These are phyloP conservation scores for Drosophila kanapiae DNA, from an alignment of 1,140 invertebrate genomes.

Conservation along the genomic window DNA sequence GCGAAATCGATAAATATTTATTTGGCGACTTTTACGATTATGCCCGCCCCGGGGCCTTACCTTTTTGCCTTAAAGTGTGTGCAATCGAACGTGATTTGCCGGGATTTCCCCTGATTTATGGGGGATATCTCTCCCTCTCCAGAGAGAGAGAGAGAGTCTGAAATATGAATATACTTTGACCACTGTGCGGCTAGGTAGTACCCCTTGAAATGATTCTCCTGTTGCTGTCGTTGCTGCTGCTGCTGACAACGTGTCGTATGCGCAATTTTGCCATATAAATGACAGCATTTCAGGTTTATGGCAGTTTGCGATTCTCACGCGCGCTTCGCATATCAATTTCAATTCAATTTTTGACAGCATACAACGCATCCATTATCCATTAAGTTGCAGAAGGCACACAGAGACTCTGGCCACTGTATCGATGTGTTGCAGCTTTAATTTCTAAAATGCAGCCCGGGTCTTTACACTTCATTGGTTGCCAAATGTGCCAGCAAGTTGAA, in stretches of 20 bases:
- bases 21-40: conserved; percentile 36
- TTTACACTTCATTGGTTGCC: conserved; percentile 76
- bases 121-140: background rate
- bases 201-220: conserved; percentile 23
- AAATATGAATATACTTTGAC: conserved; percentile 2
- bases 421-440: conserved; percentile 45
- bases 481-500: conserved; percentile 69
- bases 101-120: conserved; percentile 12
- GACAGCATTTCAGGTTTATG: conserved; percentile 74
- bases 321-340: conserved; percentile 77
- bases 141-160: background rate
- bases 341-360: conserved; percentile 76
- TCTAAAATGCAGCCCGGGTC: conserved; percentile 61
- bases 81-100: conserved; percentile 3
- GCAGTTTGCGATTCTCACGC: conserved; percentile 59
- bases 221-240: conserved; percentile 23
- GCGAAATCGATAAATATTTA: conserved; percentile 52
- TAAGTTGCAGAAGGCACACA: conserved; percentile 14
- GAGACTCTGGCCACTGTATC: conserved; percentile 1
- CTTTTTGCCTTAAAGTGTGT: conserved; percentile 21
- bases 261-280: conserved; percentile 78
- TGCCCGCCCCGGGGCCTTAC: conserved; percentile 12
- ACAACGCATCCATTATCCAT: conserved; percentile 59
- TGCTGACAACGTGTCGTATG: conserved; percentile 69
- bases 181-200: conserved; percentile 24